Evolutionary conservation across 2,113 vertebrate species (phyloP).

Genomic region (Ictidomys tridecemlineatus): DNA sequence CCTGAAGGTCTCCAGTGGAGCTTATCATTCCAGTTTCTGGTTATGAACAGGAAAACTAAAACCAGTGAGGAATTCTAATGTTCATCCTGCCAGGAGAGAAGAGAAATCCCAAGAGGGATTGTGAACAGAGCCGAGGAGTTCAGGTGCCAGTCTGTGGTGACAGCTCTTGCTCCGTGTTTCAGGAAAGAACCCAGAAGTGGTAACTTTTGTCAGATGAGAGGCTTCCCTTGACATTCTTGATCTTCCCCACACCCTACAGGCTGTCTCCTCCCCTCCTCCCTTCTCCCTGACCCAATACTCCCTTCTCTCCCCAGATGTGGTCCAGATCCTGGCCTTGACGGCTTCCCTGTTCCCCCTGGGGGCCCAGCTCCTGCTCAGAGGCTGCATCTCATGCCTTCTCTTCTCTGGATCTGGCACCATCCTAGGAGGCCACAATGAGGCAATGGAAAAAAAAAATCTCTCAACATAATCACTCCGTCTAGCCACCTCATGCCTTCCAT

Average conservation of each 20-base stretch:
- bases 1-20: background rate
- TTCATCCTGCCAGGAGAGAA: background rate
- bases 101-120: background rate
- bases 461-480: background rate
- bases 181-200: background rate
- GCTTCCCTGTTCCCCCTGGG: background rate
- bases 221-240: background rate
- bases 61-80: background rate
- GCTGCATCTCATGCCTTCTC: background rate
- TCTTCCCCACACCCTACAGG: background rate
- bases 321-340: background rate
- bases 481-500: background rate
- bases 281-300: background rate
- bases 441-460: background rate
- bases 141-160: background rate
- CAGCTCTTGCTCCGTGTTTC: background rate
- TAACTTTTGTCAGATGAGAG: background rate
- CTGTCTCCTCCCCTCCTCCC: background rate
- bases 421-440: background rate
- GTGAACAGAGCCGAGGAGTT: background rate
- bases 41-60: background rate
- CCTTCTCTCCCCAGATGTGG: background rate
- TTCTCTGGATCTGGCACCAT: background rate
- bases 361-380: background rate
- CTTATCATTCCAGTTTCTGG: background rate